These are phyloP conservation scores for Leistus spinibarbis DNA, from an alignment of 2,888 invertebrate species.

Conservation along the genomic window DNA sequence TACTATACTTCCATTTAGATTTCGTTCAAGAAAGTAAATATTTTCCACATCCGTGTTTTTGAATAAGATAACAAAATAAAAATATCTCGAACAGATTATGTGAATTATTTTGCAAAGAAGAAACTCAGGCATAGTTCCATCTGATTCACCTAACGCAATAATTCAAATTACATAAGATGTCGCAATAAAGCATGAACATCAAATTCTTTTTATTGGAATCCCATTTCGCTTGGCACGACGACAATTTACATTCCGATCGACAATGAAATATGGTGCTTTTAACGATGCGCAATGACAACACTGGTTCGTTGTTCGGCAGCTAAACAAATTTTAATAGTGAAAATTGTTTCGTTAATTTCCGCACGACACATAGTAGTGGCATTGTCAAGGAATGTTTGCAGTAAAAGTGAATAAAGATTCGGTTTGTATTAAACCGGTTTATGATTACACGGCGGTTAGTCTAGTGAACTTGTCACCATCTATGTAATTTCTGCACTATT, in stretches of 20 bases:
- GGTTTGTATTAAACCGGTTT: conserved; percentile 25
- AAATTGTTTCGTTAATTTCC: conserved; percentile 8
- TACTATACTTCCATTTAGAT: too few species aligned
- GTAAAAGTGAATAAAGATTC: conserved; percentile 16
- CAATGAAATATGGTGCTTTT: background rate
- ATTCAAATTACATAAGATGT: background rate
- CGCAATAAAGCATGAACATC: background rate
- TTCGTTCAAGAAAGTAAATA: too few species aligned
- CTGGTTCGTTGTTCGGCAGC: background rate
- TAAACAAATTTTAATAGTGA: conserved; percentile 13
- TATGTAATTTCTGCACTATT: background rate
- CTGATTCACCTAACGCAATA: background rate
- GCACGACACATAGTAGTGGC: background rate
- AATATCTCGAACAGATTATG: too few species aligned
- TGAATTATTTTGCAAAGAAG: background rate
- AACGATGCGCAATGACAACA: background rate
- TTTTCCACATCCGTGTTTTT: too few species aligned
- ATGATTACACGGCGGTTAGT: background rate
- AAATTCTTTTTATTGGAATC: background rate
- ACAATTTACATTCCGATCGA: background rate
- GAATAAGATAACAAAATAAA: too few species aligned
- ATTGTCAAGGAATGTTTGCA: conserved; percentile 2
- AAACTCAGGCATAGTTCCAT: too few species aligned
- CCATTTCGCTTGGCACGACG: background rate
- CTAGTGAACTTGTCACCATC: background rate